A percentile compares a stretch with the other conserved stretches of the same genome.
These are phyloP conservation scores for Scatophagus argus DNA, from an alignment of 2,113 vertebrate genomes.

Conservation along the genomic window DNA sequence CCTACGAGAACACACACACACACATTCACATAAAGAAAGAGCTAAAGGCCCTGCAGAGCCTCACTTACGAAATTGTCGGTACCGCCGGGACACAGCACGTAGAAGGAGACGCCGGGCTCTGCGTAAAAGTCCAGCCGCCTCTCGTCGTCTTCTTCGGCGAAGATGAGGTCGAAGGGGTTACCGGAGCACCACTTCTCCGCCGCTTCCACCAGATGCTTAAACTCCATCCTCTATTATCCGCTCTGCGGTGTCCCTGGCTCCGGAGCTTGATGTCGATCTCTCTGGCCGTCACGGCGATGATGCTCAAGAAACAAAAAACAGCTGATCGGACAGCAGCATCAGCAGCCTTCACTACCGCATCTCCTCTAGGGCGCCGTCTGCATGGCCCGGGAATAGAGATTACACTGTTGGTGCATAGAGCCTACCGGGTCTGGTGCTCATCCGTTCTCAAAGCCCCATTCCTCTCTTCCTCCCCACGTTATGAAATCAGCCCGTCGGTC, in stretches of 20 bases:
- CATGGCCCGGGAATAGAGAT: constrained; percentile 63
- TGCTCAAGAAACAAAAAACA: constrained; percentile 78
- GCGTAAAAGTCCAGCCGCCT: constrained; percentile 97
- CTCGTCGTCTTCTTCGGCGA: constrained; percentile 94
- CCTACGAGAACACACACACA: constrained; percentile 34
- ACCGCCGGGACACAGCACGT: constrained; percentile 94
- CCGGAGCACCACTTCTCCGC: constrained; percentile 96
- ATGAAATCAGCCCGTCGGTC: constrained; percentile 78
- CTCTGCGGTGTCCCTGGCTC: constrained; percentile 72
- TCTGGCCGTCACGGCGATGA: constrained; percentile 75
- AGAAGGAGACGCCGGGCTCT: constrained; percentile 96
- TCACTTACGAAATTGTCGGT: constrained; percentile 96
- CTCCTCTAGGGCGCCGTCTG: constrained; percentile 69
- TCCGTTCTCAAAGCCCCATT: constrained; percentile 74
- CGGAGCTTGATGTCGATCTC: constrained; percentile 58
- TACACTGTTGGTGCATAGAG: constrained; percentile 61
- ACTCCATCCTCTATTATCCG: constrained; percentile 87
- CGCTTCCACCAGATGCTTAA: constrained; percentile 95
- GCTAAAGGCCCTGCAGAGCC: constrained; percentile 44
- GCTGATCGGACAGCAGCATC: constrained; percentile 76
- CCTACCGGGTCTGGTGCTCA: constrained; percentile 57
- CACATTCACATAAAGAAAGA: neutral
- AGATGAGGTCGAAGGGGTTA: constrained; percentile 97
- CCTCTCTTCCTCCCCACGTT: constrained; percentile 70
- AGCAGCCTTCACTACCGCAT: constrained; percentile 74